Evolutionary conservation across 2,888 invertebrate species (phyloP).

Genomic region (Bombylius major): DNA sequence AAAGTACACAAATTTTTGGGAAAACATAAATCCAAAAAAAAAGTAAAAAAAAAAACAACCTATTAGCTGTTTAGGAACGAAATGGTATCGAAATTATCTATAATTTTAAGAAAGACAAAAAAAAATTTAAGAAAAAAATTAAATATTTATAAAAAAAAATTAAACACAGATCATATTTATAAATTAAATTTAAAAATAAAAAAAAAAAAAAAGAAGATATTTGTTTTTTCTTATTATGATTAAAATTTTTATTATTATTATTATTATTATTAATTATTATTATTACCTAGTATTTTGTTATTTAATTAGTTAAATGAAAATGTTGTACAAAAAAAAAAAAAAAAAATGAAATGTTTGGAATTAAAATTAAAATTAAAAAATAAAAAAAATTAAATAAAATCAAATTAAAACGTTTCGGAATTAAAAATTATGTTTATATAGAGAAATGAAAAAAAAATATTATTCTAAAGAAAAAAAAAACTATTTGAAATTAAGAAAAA

Average conservation of each 20-base stretch:
- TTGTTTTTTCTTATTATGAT: not conserved
- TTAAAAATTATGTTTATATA: not conserved
- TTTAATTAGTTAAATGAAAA: slow-evolving; percentile 6
- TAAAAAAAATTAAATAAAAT: not conserved
- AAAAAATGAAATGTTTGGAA: slow-evolving; percentile 5
- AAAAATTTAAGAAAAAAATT: not conserved
- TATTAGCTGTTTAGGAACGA: too few relatives aligned
- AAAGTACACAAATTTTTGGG: not conserved
- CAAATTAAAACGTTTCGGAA: not conserved
- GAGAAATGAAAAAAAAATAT: too few relatives aligned
- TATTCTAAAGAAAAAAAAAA: too few relatives aligned
- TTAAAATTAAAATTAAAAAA: not conserved
- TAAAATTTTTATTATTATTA: not conserved
- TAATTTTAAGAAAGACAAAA: too few relatives aligned
- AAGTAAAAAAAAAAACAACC: not conserved
- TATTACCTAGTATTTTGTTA: slow-evolving; percentile 7
- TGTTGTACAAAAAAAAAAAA: slow-evolving; percentile 2
- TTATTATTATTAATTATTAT: not conserved
- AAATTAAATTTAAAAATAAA: not conserved
- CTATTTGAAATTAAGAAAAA: too few relatives aligned
- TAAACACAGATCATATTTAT: too few relatives aligned
- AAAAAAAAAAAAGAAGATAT: not conserved
- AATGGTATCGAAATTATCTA: too few relatives aligned
- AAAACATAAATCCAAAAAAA: not conserved
- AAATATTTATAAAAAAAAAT: too few relatives aligned